These are phyloP conservation scores for Platichthys stellatus DNA, from an alignment of 2,113 vertebrate genomes.

Conservation along the genomic window DNA sequence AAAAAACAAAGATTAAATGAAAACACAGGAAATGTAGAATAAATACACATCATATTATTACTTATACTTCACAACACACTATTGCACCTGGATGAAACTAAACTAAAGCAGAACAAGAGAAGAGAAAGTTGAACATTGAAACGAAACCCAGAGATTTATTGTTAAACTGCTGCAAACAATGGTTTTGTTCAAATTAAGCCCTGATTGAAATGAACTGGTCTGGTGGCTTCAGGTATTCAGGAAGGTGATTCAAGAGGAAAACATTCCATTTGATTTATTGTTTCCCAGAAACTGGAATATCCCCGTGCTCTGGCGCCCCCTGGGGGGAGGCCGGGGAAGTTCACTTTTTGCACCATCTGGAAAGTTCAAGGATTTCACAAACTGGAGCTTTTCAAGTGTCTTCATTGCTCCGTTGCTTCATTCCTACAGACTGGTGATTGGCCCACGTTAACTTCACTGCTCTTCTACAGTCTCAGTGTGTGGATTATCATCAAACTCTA, in stretches of 20 bases:
- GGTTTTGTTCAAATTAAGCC: too few relatives aligned
- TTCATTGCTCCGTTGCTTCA: not conserved
- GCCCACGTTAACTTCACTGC: not conserved
- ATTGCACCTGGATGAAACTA: too few relatives aligned
- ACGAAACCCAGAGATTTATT: too few relatives aligned
- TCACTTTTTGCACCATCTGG: not conserved
- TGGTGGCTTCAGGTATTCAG: not conserved
- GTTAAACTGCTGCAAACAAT: too few relatives aligned
- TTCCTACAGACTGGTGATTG: not conserved
- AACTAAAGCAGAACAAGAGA: too few relatives aligned
- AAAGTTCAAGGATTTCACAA: constrained; percentile 19
- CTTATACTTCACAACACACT: too few relatives aligned
- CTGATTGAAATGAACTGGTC: not conserved
- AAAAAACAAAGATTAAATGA: too few relatives aligned
- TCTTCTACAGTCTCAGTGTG: not conserved
- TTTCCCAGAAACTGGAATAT: constrained; percentile 46
- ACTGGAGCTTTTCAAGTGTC: not conserved
- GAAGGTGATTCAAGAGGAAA: not conserved
- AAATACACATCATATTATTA: too few relatives aligned
- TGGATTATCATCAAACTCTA: too few relatives aligned
- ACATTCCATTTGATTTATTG: constrained; percentile 29
- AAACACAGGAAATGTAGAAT: too few relatives aligned
- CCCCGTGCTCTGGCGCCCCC: not conserved
- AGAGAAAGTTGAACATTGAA: too few relatives aligned
- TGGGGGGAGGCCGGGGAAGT: not conserved